A percentile compares a stretch with the other conserved stretches of the same genome.
phyloP scores from a whole-genome alignment of 2,113 vertebrate genomes.

The Thamnophis sirtalis region DNA sequence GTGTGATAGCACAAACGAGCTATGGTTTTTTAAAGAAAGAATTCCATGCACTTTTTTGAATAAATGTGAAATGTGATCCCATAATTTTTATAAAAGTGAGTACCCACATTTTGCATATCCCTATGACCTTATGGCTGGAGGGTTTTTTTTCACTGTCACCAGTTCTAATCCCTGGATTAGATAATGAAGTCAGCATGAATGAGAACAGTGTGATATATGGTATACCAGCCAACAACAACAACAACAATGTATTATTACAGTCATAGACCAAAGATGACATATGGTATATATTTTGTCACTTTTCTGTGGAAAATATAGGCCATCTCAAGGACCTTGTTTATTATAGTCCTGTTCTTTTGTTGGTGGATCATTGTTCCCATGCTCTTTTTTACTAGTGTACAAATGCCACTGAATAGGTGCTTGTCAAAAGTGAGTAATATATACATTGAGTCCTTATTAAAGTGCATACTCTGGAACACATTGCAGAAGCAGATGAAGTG shows the following conservation, averaged over 20 bases:
- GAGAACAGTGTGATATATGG: not conserved
- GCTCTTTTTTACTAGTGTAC: not conserved
- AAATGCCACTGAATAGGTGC: slow-evolving; percentile 30
- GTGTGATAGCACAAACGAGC: not conserved
- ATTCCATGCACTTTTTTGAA: not conserved
- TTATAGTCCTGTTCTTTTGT: not conserved
- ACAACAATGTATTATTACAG: no score
- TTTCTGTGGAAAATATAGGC: not conserved
- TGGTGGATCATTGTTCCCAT: rapidly evolving
- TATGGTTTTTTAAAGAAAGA: not conserved
- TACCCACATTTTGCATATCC: not conserved
- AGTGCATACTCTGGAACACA: not conserved
- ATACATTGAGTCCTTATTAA: not conserved
- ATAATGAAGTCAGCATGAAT: not conserved
- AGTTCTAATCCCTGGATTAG: not conserved
- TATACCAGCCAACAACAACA: no score
- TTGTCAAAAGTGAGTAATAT: slow-evolving; percentile 2
- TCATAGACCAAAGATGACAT: not conserved
- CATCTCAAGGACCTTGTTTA: not conserved
- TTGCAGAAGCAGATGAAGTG: slow-evolving; percentile 2
- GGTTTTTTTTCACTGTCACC: not conserved
- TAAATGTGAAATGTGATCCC: not conserved
- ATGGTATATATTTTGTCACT: not conserved
- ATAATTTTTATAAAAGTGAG: not conserved
- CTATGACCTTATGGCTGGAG: not conserved